Base-by-base conservation (phyloP, 1,140 invertebrate species). In the Brachionus koreanus region DNA sequence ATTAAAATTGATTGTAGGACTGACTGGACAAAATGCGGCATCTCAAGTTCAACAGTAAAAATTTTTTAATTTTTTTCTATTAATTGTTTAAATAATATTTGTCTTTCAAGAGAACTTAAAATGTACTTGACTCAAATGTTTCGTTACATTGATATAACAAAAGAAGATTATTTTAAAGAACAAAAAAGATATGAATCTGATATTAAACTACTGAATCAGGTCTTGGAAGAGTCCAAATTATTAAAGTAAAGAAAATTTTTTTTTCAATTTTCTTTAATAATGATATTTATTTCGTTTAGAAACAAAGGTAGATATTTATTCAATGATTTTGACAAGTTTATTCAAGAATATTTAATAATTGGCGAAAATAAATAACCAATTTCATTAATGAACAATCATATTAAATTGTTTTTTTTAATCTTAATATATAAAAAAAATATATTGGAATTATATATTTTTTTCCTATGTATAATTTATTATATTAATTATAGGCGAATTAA, bases 21-120 rank as follows among this genome's bases (percentile, higher is more conserved):
- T 98, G 37, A 99, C 97, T n/a, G 97, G 96, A 65, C 93, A 95
- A 29, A 98, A 99, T 89, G 98, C 97, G 88, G 98, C 96, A 88
- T 95, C 98, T 87, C 97, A 99, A 92, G 97, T 98, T 84, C 94
- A 97, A 88, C 94, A 96, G 94, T 95, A 86, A 91, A 92, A 92
- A 74, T 5, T 42, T 10, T 10, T 12, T 52, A 0, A 19, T 52
- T 52, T 19, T 1, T 7, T 25, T 19, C 19, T 57, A 25, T 75
- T 46, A 67, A 67, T 12, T 25, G 12, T 25, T n/a, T 19, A 1
- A 42, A 23, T 42, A n/a, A n/a, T 75, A 6, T 43, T 46, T 46
- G 6, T n/a, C 12, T 46, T 74, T 1, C 25, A 52, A 61, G 49
- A 75, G 82, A 82, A 35, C 25, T 82, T 7, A 42, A 65, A 16